phyloP scores from a whole-genome alignment of 2,888 invertebrate species.

The Nomada goodeniana region DNA sequence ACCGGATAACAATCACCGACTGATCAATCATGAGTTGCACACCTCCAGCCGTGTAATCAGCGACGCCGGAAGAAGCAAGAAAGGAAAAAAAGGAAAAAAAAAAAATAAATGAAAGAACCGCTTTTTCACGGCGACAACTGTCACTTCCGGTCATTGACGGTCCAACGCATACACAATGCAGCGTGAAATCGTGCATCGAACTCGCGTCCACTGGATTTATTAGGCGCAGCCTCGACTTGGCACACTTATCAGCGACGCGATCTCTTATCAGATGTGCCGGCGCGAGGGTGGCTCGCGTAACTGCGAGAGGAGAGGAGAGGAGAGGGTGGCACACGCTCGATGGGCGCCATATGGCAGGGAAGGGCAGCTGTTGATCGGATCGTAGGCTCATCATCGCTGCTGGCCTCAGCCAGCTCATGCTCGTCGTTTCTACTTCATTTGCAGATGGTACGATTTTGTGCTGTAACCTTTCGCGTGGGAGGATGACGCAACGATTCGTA shows the following conservation, averaged over 20 bases:
- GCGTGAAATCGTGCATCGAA: constrained; percentile 32
- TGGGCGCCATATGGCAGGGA: constrained; percentile 80
- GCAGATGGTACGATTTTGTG: constrained; percentile 71
- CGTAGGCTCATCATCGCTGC: constrained; percentile 71
- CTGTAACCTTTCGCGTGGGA: constrained; percentile 53
- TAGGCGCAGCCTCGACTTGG: constrained; percentile 54
- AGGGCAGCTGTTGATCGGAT: constrained; percentile 77
- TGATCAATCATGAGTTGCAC: too few relatives aligned
- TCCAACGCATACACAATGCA: neutral
- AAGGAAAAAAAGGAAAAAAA: neutral
- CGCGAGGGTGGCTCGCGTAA: constrained; percentile 68
- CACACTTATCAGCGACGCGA: constrained; percentile 72
- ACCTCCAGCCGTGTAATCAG: neutral
- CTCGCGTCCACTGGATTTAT: constrained; percentile 63
- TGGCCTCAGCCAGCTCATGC: constrained; percentile 66
- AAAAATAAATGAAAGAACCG: neutral
- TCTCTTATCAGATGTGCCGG: constrained; percentile 76
- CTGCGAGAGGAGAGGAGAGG: neutral
- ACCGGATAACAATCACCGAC: too few relatives aligned
- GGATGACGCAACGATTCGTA: constrained; percentile 63
- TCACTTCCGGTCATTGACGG: constrained; percentile 24
- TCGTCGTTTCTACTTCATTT: constrained; percentile 72
- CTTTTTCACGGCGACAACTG: constrained; percentile 26
- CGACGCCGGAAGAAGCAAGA: neutral
- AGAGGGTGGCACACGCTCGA: constrained; percentile 59